Evolutionary conservation across 2,888 invertebrate species (phyloP).

Genomic region (Ectemnius lituratus): DNA sequence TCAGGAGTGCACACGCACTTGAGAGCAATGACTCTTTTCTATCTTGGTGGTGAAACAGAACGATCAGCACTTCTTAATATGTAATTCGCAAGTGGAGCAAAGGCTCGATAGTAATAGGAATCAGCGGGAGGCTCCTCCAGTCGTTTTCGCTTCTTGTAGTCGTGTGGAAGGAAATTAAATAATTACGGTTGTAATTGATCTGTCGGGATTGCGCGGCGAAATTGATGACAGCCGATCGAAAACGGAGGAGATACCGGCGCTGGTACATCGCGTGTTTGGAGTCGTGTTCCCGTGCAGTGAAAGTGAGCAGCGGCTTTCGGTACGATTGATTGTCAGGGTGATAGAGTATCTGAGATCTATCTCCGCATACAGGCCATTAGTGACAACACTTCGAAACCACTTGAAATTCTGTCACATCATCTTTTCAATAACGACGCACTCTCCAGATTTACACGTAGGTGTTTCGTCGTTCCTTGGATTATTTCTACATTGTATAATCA

Average conservation of each 20-base stretch:
- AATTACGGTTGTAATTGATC: conserved; percentile 50
- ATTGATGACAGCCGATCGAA: conserved; percentile 38
- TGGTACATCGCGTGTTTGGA: too few relatives aligned
- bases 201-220: conserved; percentile 29
- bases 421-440: too few relatives aligned
- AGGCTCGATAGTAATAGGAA: conserved; percentile 16
- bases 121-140: too few relatives aligned
- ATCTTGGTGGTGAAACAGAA: too few relatives aligned
- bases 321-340: conserved; percentile 56
- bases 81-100: too few relatives aligned
- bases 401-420: neutral
- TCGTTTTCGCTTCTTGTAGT: too few relatives aligned
- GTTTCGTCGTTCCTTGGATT: too few relatives aligned
- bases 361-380: conserved; percentile 39
- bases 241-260: conserved; percentile 20
- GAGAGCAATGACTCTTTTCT: too few relatives aligned
- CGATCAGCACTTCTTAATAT: too few relatives aligned
- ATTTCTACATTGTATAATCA: too few relatives aligned
- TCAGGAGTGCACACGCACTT: too few relatives aligned
- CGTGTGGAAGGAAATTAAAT: conserved; percentile 40
- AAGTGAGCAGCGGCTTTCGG: conserved; percentile 51
- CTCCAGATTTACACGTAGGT: too few relatives aligned
- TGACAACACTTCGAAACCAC: conserved; percentile 23
- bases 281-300: conserved; percentile 38
- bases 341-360: conserved; percentile 56